Evolutionary conservation across 2,888 invertebrate genomes (phyloP).

Genomic region (Phaonia tiefii): DNA sequence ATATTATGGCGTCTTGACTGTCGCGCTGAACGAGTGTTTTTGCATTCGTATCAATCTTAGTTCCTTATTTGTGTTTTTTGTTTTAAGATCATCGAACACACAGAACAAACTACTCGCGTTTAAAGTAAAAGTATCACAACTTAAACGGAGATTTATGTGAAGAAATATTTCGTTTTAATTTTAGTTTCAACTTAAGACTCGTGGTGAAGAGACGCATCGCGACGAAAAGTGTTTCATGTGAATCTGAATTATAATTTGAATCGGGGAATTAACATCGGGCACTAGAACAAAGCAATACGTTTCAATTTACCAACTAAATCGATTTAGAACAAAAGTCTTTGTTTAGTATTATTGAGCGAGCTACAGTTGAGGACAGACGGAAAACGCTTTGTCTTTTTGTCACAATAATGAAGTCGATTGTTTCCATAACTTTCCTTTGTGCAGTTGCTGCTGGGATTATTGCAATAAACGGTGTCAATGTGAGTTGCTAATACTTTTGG

Average conservation of each 20-base stretch:
- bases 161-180: conserved; percentile 45
- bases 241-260: no score
- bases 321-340: background rate
- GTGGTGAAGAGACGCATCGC: conserved; percentile 47
- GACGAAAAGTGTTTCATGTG: no score
- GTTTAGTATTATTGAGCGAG: background rate
- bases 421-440: conserved; percentile 43
- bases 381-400: background rate
- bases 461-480: conserved; percentile 54
- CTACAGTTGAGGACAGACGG: background rate
- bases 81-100: conserved; percentile 18
- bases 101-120: background rate
- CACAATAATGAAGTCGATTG: conserved; percentile 52
- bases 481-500: conserved; percentile 47
- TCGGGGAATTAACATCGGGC: no score
- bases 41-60: background rate
- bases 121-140: conserved; percentile 36
- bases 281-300: background rate
- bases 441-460: conserved; percentile 43
- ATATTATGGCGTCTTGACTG: no score
- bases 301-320: no score
- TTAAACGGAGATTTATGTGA: conserved; percentile 51
- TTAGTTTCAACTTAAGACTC: conserved; percentile 54
- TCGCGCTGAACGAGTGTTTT: no score
- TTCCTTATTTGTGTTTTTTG: conserved; percentile 14